A percentile compares a stretch with the other conserved stretches of the same genome.
phyloP scores from a whole-genome alignment of 2,113 vertebrate genomes.

The Megaceryle maxima region DNA sequence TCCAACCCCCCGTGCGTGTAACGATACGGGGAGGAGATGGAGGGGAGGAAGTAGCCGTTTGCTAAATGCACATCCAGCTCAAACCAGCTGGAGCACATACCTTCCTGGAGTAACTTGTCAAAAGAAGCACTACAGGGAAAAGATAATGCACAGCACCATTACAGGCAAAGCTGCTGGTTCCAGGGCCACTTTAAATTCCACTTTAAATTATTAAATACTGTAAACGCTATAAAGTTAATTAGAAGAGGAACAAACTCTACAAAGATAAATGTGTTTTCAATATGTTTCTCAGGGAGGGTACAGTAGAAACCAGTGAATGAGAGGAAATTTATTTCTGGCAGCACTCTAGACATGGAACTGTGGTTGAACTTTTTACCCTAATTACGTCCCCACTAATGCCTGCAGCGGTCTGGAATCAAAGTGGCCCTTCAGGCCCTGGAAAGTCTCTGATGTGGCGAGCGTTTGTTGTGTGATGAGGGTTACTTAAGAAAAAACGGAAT shows the following conservation, averaged over 20 bases:
- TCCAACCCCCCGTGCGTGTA: neutral
- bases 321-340: constrained; percentile 91
- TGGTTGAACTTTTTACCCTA: constrained; percentile 98
- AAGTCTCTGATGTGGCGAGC: constrained; percentile 91
- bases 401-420: constrained; percentile 91
- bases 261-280: constrained; percentile 86
- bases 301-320: constrained; percentile 79
- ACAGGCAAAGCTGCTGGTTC: constrained; percentile 40
- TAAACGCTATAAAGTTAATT: constrained; percentile 82
- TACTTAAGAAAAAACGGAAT: constrained; percentile 77
- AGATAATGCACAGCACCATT: constrained; percentile 45
- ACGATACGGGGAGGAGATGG: constrained; percentile 4
- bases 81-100: constrained; percentile 51
- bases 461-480: constrained; percentile 89
- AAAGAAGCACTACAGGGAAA: constrained; percentile 36
- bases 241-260: constrained; percentile 77
- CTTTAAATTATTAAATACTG: constrained; percentile 78
- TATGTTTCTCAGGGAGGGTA: constrained; percentile 80
- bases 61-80: neutral
- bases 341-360: constrained; percentile 82
- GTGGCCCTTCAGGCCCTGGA: constrained; percentile 84
- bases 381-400: constrained; percentile 94
- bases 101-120: constrained; percentile 48
- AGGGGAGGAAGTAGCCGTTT: constrained; percentile 7
- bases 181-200: constrained; percentile 64